Base-by-base conservation (phyloP, 2,113 vertebrate species). In the Bagarius yarrelli region DNA sequence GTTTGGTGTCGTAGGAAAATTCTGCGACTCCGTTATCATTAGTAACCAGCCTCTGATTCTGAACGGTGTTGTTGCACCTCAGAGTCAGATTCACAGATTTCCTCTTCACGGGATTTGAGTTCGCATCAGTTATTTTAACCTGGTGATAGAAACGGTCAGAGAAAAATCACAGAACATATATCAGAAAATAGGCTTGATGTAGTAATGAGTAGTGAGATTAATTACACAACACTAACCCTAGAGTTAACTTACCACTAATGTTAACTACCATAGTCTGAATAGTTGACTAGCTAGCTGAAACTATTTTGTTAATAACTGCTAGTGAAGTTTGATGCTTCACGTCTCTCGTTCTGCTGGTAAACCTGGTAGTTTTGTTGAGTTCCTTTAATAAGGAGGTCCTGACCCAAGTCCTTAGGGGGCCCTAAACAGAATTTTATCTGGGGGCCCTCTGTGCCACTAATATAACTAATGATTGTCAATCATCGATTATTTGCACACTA, bases 1-100 rank as follows among this genome's bases (percentile, higher is more conserved):
- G 15, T 80, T 70, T 0, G 4, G 92, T 93, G 84, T 89, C 55
- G 19, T 93, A 81, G 44, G 90, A 91, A 76, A 94, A 93, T 0
- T 11, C 16, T 53, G 88, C 89, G 34, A 88, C 18, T 18, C 92
- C 92, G 2, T 69, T 80, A 0, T 1, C 6, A 77, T 91, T 85
- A 14, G 93, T 93, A 0, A 50, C 85, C 30, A 93, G 77, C 0
- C 16, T 83, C 6, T 80, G 0, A 0, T 57, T 86, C 1, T 18
- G n/a, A 21, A 16, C 8, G 2, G 9, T n/a, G 5, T 4, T 4
- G 0, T n/a, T 16, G 2, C 81, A 9, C 0, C 2, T 0, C 0
- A 12, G 16, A 8, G 2, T 67, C 14, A 94, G 13, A 52, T 87
- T 81, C 55, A 94, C 89, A 0, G 32, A 1, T 72, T 89, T 87